Conservation (phyloP, 2,113 vertebrate genomes). For the Marmota monax region DNA sequence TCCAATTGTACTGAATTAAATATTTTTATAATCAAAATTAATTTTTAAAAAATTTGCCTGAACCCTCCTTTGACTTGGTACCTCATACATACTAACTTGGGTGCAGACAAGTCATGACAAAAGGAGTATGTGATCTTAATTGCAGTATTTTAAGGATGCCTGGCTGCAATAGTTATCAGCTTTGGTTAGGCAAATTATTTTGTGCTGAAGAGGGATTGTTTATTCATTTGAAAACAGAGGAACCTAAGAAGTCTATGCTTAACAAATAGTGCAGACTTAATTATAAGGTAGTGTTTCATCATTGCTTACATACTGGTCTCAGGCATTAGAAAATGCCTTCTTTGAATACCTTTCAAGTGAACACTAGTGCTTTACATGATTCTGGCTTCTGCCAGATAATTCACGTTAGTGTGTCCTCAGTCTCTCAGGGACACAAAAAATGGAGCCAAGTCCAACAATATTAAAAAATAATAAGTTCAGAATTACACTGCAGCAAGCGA, state of each 20-base stretch:
- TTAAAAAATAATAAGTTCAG: constrained; percentile 42
- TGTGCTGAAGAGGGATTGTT: constrained; percentile 55
- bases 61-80: constrained; percentile 53
- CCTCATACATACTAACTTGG: constrained; percentile 21
- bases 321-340: constrained; percentile 68
- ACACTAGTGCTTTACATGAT: constrained; percentile 49
- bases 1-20: not conserved
- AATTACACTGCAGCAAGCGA: constrained; percentile 25
- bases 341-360: constrained; percentile 71
- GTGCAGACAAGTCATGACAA: constrained; percentile 43
- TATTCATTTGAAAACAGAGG: constrained; percentile 66
- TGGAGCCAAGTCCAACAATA: constrained; percentile 27
- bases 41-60: constrained; percentile 19
- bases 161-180: constrained; percentile 46
- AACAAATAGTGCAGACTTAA: constrained; percentile 72
- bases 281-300: constrained; percentile 69
- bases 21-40: constrained; percentile 24
- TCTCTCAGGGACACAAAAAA: constrained; percentile 48
- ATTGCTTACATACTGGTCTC: constrained; percentile 58
- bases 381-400: constrained; percentile 62
- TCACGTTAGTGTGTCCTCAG: constrained; percentile 52
- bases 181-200: constrained; percentile 74
- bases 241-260: constrained; percentile 56
- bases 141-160: constrained; percentile 42
- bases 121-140: constrained; percentile 50